Base-by-base conservation (phyloP, 2,888 invertebrate species). In the Rhingia campestris region DNA sequence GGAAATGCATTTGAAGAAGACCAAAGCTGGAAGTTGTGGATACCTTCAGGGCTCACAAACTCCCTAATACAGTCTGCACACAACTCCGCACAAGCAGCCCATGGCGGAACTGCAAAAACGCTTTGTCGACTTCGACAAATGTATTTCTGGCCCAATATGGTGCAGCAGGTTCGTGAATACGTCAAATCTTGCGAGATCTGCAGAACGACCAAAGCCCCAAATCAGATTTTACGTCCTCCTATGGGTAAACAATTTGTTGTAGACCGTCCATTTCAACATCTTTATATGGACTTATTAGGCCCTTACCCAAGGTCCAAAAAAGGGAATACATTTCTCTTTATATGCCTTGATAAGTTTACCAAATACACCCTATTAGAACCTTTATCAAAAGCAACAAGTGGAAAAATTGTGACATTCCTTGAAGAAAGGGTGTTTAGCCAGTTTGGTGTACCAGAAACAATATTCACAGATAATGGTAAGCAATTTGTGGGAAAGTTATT, bases 381-480 rank as follows among this genome's bases (percentile, higher is more conserved):
- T 4, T 3, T 51, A 6, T 9, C 7, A 2, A 32, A 51, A 7
- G 32, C 51, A 22, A 30, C 22, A 1, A 22, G 22, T 30, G 4
- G n/a, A n/a, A 6, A 35, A 7, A 3, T 6, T 14, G 5, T 32
- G 0, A 22, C 9, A 22, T 49, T 12, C 30, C 10, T 49, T 4
- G 30, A 30, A 30, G 10, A 53, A 0, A 5, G 10, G 4, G 22
- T 58, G 3, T 41, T 58, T 6, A 2, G 6, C 10, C 9, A n/a
- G 3, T 58, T 58, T 6, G 41, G 41, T n/a, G 22, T 41, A 4
- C 30, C 22, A 4, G 54, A 54, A 37, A 14, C 9, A 12, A 35
- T 54, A 35, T 54, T 66, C 6, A 49, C 80, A 2, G 72, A 85
- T 41, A 81, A 85, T 33, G 85, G 81, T 0, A 30, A 53, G 2